Conservation (phyloP, 2,113 vertebrate species). For the Semnornis frantzii region DNA sequence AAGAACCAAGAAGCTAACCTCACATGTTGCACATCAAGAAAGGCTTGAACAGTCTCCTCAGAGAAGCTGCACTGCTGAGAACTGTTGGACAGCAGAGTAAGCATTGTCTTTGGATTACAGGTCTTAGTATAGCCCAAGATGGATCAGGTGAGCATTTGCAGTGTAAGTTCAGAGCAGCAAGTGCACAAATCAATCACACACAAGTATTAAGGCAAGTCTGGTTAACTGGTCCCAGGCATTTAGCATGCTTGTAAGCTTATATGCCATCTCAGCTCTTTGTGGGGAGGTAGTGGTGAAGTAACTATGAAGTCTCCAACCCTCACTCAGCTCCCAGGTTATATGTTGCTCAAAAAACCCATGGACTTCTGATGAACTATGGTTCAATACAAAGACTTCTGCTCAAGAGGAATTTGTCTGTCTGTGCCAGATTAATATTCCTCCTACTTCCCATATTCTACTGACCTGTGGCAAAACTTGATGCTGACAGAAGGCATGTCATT, state of each 20-base stretch:
- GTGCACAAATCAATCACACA: neutral
- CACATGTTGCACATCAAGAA: neutral
- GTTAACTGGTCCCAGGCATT: neutral
- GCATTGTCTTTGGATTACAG: neutral
- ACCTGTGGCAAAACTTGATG: neutral
- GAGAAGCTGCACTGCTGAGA: neutral
- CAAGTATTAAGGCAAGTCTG: neutral
- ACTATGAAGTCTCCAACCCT: neutral
- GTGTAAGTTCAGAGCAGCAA: neutral
- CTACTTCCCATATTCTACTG: neutral
- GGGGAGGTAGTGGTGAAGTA: neutral
- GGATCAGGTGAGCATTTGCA: neutral
- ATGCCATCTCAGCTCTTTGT: neutral
- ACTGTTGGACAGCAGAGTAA: neutral
- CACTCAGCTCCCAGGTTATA: neutral
- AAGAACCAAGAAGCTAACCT: neutral
- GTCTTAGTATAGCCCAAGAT: neutral
- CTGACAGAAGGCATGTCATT: neutral
- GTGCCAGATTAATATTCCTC: neutral
- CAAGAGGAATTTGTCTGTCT: neutral
- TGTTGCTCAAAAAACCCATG: neutral
- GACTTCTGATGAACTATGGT: neutral
- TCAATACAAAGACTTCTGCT: neutral
- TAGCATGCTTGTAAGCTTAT: neutral
- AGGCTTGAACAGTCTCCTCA: neutral